Evolutionary conservation across 2,113 vertebrate genomes (phyloP).

Genomic region (Cheirogaleus medius): DNA sequence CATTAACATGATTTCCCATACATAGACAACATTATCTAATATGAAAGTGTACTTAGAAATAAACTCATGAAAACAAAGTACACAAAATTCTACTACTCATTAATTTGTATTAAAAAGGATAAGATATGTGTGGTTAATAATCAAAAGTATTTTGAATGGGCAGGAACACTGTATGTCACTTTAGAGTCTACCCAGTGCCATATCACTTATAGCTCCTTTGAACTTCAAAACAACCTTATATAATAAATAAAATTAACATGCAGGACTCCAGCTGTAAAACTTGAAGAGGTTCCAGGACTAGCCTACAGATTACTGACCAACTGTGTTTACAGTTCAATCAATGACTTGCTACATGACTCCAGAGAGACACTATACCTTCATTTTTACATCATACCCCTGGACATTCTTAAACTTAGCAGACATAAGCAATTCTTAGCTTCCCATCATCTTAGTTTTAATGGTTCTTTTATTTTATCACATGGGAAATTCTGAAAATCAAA

Average conservation of each 20-base stretch:
- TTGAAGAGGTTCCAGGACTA: background rate
- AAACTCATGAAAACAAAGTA: slow-evolving; percentile 5
- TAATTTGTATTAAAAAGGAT: background rate
- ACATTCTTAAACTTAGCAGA: background rate
- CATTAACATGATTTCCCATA: background rate
- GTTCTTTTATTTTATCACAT: slow-evolving; percentile 33
- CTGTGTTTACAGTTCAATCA: background rate
- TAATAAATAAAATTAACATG: background rate
- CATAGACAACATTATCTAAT: background rate
- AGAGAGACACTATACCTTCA: background rate
- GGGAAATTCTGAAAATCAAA: slow-evolving; percentile 46
- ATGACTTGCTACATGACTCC: background rate
- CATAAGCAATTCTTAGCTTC: background rate
- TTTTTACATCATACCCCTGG: background rate
- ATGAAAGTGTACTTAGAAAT: slow-evolving; percentile 38
- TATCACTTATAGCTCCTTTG: background rate
- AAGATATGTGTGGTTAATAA: background rate
- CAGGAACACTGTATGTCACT: background rate
- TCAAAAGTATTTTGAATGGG: background rate
- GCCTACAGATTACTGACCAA: background rate
- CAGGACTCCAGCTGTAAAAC: background rate
- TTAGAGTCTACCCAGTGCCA: background rate
- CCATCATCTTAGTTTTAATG: slow-evolving; percentile 25
- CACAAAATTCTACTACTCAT: slow-evolving; percentile 1
- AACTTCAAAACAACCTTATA: background rate